Evolutionary conservation across 1,140 invertebrate species (phyloP).

Genomic region (Mamestra configurata): DNA sequence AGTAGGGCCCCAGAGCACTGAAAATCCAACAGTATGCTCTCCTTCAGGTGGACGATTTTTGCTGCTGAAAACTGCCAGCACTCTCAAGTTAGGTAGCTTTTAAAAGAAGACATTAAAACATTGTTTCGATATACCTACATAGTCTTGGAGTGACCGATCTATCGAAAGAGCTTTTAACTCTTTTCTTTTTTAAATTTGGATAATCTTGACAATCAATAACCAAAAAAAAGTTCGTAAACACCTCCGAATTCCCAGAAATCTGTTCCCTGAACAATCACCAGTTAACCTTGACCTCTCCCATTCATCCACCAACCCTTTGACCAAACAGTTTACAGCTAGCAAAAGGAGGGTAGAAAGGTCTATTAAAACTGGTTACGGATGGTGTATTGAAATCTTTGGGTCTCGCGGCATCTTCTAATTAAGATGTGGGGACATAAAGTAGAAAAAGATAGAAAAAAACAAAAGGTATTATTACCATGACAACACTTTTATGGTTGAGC

Average conservation of each 20-base stretch:
- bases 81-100: no score
- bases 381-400: background rate
- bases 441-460: slow-evolving; percentile 1
- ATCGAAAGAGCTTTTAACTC: background rate
- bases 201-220: background rate
- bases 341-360: background rate
- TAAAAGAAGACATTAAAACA: no score
- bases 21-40: no score
- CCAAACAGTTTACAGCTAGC: background rate
- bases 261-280: background rate
- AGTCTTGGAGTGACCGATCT: no score
- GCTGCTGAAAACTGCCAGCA: no score
- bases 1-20: no score
- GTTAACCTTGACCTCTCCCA: background rate
- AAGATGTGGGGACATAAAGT: slow-evolving; percentile 36
- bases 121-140: no score
- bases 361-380: background rate
- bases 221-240: background rate
- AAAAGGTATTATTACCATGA: slow-evolving; percentile 41
- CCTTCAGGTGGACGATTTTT: no score
- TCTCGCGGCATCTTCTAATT: slow-evolving; percentile 41
- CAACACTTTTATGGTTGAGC: slow-evolving; percentile 38
- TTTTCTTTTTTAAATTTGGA: background rate
- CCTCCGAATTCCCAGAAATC: slow-evolving; percentile 35
- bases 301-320: background rate